A percentile compares a stretch with the other conserved stretches of the same genome.
phyloP scores from a whole-genome alignment of 2,888 invertebrate species.

The Acanthosepion pharaonis region DNA sequence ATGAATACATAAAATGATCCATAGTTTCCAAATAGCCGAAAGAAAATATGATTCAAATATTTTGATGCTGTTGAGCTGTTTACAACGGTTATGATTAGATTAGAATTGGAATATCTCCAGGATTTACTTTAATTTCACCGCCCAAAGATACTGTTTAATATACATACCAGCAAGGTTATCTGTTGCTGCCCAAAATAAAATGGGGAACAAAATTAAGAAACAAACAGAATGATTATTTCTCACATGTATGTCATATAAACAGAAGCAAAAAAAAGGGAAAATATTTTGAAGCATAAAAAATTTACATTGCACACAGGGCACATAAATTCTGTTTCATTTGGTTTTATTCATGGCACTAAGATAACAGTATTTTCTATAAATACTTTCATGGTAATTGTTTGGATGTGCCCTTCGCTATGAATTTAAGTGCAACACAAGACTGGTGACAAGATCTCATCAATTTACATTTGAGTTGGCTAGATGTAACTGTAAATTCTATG shows the following conservation, averaged over 20 bases:
- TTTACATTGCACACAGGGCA: background rate
- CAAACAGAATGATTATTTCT: too few relatives aligned
- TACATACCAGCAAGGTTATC: too few relatives aligned
- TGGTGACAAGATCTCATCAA: too few relatives aligned
- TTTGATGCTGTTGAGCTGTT: background rate
- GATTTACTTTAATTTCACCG: background rate
- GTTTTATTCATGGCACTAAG: background rate
- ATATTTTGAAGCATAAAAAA: background rate
- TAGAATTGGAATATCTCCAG: too few relatives aligned
- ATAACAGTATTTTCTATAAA: too few relatives aligned
- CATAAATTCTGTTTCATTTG: background rate
- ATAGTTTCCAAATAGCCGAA: background rate
- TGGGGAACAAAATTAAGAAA: background rate
- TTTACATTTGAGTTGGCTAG: too few relatives aligned
- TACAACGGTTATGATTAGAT: background rate
- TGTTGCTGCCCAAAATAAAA: too few relatives aligned
- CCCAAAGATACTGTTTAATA: background rate
- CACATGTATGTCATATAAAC: too few relatives aligned
- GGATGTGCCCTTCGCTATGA: too few relatives aligned
- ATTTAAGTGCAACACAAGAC: too few relatives aligned
- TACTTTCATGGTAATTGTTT: too few relatives aligned
- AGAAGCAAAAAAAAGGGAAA: background rate
- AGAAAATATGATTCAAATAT: background rate
- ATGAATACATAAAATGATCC: background rate
- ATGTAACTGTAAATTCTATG: too few relatives aligned